Conservation (phyloP, 1,140 invertebrate species). For the Contarinia nasturtii region DNA sequence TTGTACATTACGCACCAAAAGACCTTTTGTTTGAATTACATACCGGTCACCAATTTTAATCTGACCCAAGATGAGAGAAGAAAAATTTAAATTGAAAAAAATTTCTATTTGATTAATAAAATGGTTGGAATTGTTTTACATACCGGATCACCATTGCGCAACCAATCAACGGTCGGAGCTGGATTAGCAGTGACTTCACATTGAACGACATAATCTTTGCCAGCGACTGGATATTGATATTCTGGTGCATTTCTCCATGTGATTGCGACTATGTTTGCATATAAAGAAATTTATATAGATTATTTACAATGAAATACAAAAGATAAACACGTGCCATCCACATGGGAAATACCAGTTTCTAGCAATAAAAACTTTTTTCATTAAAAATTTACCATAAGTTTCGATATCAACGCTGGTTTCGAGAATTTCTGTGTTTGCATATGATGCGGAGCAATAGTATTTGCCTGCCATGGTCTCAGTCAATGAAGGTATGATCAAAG, state of each 20-base stretch:
- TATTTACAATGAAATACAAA: background rate
- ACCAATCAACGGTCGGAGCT: conserved; percentile 64
- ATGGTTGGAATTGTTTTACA: too few relatives aligned
- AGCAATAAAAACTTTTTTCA: too few relatives aligned
- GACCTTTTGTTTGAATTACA: conserved; percentile 50
- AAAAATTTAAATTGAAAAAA: background rate
- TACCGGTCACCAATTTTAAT: conserved; percentile 44
- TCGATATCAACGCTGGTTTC: conserved; percentile 44
- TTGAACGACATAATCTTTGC: conserved; percentile 51
- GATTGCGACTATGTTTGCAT: conserved; percentile 47
- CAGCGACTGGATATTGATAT: conserved; percentile 63
- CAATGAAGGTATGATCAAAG: conserved; percentile 55
- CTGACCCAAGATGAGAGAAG: conserved; percentile 21
- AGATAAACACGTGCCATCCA: too few relatives aligned
- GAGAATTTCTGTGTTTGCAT: conserved; percentile 44
- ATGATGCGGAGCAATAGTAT: conserved; percentile 66
- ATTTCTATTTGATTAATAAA: background rate
- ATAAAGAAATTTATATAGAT: background rate
- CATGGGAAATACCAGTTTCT: too few relatives aligned
- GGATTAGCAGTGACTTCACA: conserved; percentile 75
- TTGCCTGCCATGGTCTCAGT: conserved; percentile 54
- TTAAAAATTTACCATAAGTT: conserved; percentile 61
- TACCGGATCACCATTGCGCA: conserved; percentile 48
- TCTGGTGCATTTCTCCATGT: conserved; percentile 68
- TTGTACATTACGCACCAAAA: conserved; percentile 57